These are phyloP conservation scores for Ceyx cyanopectus DNA, from an alignment of 2,113 vertebrate genomes.

Conservation along the genomic window DNA sequence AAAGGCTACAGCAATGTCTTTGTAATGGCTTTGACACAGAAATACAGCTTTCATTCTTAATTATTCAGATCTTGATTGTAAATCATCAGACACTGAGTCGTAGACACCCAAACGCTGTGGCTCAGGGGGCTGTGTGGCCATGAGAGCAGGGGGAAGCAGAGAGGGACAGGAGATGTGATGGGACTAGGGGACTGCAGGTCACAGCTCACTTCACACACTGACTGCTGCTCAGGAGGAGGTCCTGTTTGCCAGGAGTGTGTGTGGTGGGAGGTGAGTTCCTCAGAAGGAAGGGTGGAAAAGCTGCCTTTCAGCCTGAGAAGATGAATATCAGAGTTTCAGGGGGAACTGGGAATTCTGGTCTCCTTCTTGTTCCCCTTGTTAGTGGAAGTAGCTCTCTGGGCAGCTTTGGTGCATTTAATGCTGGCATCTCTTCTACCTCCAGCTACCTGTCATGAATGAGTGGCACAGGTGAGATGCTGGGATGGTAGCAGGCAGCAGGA, in stretches of 20 bases:
- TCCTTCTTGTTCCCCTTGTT: accelerated
- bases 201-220: too few relatives aligned
- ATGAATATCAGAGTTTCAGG: not conserved
- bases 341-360: accelerated
- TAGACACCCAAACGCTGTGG: not conserved
- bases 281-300: not conserved
- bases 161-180: not conserved
- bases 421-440: accelerated
- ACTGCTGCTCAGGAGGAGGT: not conserved
- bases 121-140: not conserved
- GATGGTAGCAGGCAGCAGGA: not conserved
- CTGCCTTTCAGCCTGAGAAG: not conserved
- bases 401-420: not conserved
- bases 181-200: not conserved
- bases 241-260: not conserved
- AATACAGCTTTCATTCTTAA: slow-evolving; percentile 18
- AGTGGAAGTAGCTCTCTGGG: not conserved
- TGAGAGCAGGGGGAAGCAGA: not conserved
- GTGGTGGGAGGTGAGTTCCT: not conserved
- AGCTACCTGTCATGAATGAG: not conserved
- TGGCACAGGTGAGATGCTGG: not conserved
- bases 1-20: not conserved
- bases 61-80: not conserved
- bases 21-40: slow-evolving; percentile 32
- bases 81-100: not conserved